Percentiles rank a stretch among this genome's conserved stretches.
phyloP scores from a whole-genome alignment of 2,113 vertebrate species.

The Numida meleagris region DNA sequence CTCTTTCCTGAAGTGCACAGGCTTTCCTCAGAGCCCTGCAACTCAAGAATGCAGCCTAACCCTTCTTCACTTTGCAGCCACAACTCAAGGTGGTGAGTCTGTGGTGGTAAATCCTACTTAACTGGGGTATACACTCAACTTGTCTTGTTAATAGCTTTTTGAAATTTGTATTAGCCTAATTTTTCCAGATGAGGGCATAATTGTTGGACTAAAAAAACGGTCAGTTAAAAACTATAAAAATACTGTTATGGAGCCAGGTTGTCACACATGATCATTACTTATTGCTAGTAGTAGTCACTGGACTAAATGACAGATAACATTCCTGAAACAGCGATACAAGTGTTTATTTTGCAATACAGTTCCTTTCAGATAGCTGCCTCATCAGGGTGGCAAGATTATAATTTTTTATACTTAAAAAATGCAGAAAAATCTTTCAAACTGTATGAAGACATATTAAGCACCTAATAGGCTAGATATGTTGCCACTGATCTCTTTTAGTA shows the following conservation, averaged over 20 bases:
- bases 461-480: neutral
- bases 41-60: neutral
- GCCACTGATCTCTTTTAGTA: neutral
- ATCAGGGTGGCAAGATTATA: neutral
- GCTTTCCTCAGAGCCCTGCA: neutral
- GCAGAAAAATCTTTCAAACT: neutral
- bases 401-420: conserved; percentile 1
- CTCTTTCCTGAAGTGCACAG: neutral
- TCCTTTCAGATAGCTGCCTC: neutral
- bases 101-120: neutral
- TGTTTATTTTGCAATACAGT: neutral
- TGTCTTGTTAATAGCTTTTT: conserved; percentile 10
- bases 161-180: neutral
- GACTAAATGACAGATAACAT: neutral
- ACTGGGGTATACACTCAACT: neutral
- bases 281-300: neutral
- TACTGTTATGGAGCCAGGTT: neutral
- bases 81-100: neutral
- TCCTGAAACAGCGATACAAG: neutral
- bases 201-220: neutral
- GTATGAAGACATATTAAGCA: neutral
- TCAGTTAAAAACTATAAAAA: neutral
- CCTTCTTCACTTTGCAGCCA: neutral
- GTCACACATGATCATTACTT: neutral
- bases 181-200: neutral